These are phyloP conservation scores for Calonectris borealis DNA, from an alignment of 2,113 vertebrate species.

Conservation along the genomic window DNA sequence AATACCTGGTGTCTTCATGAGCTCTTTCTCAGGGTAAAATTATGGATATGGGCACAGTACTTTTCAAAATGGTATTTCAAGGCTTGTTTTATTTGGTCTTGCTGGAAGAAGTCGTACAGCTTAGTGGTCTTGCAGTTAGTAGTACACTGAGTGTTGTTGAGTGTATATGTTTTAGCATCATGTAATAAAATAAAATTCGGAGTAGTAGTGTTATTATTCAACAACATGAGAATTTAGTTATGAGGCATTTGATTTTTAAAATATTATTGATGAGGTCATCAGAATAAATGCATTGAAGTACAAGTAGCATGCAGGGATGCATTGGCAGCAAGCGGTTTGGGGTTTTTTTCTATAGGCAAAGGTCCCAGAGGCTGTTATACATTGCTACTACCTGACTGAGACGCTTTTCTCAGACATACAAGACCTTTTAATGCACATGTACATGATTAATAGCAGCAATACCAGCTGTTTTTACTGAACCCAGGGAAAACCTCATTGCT, in stretches of 20 bases:
- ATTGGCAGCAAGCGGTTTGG: not conserved
- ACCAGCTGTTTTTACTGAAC: conserved; percentile 44
- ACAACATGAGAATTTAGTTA: not conserved
- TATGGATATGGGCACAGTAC: not conserved
- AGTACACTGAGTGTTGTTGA: not conserved
- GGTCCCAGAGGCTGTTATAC: not conserved
- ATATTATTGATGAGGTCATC: not conserved
- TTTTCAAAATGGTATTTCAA: not conserved
- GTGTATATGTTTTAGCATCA: not conserved
- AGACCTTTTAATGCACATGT: not conserved
- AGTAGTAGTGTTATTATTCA: not conserved
- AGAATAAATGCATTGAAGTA: not conserved
- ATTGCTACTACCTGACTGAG: conserved; percentile 23
- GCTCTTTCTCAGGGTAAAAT: not conserved
- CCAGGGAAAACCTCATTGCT: not conserved
- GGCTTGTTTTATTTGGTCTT: not conserved
- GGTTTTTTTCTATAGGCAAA: not conserved
- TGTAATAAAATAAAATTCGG: not conserved
- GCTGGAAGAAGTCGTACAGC: not conserved
- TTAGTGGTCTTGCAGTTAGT: not conserved
- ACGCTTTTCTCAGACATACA: conserved; percentile 7
- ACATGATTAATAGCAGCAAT: conserved; percentile 29
- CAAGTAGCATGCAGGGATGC: not conserved
- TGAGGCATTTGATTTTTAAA: not conserved
- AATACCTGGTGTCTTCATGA: not conserved